A percentile compares a stretch with the other conserved stretches of the same genome.
Evolutionary conservation across 2,888 invertebrate species (phyloP).

Genomic region (Drosophila longiperda): DNA sequence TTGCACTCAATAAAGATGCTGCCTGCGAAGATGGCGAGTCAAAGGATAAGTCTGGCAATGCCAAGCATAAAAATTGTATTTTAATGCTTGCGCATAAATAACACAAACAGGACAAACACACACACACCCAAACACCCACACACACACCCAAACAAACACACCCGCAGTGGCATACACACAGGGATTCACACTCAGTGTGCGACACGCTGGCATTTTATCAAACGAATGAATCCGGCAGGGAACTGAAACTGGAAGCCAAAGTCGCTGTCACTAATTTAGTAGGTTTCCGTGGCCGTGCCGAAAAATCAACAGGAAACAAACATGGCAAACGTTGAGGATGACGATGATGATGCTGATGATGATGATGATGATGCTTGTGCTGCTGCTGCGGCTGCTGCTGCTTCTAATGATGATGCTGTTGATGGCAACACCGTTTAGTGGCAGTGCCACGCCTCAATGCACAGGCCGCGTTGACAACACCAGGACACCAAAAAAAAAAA

Average conservation of each 20-base stretch:
- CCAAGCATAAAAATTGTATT: slow-evolving; percentile 80
- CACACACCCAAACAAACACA: slow-evolving; percentile 2
- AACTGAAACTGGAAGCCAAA: slow-evolving; percentile 45
- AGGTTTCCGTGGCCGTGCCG: slow-evolving; percentile 67
- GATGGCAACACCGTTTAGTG: slow-evolving; percentile 61
- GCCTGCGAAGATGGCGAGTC: slow-evolving; percentile 47
- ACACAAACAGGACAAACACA: slow-evolving; percentile 69
- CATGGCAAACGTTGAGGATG: slow-evolving; percentile 47
- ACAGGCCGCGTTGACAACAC: slow-evolving; percentile 69
- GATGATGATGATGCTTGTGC: slow-evolving; percentile 22
- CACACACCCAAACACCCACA: slow-evolving; percentile 15
- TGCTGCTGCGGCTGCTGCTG: slow-evolving; percentile 19
- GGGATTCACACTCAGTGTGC: slow-evolving; percentile 29
- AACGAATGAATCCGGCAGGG: slow-evolving; percentile 62
- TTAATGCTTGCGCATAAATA: slow-evolving; percentile 80
- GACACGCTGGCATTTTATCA: slow-evolving; percentile 69
- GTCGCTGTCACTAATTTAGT: slow-evolving; percentile 78
- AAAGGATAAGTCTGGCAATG: slow-evolving; percentile 78
- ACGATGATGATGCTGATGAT: slow-evolving; percentile 6
- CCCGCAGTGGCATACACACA: neutral
- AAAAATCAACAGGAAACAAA: slow-evolving; percentile 81
- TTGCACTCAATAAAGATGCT: slow-evolving; percentile 81
- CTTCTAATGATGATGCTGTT: slow-evolving; percentile 30
- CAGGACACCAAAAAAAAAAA: slow-evolving; percentile 12
- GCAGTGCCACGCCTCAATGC: slow-evolving; percentile 67